Percentiles rank a stretch among this genome's conserved stretches.
Conservation (phyloP, 2,113 vertebrate genomes). For the Eublepharis macularius region DNA sequence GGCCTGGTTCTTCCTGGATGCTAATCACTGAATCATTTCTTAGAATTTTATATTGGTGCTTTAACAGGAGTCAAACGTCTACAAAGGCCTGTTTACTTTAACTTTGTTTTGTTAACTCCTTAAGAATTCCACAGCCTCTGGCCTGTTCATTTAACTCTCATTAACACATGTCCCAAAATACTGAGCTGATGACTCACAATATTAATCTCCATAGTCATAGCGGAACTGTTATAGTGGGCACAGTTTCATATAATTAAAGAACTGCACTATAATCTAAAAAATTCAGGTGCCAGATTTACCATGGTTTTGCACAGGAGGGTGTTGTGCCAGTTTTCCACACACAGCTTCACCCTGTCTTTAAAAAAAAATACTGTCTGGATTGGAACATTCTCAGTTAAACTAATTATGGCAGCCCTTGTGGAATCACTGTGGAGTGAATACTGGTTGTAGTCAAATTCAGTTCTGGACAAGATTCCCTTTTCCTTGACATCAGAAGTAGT, state of each 20-base stretch:
- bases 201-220: not conserved
- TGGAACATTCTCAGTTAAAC: not conserved
- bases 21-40: conserved; percentile 61
- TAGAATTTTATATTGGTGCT: conserved; percentile 59
- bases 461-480: not conserved
- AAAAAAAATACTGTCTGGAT: not conserved
- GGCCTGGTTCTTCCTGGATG: conserved; percentile 65
- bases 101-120: conserved; percentile 47
- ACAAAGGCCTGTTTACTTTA: conserved; percentile 59
- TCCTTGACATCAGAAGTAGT: not conserved
- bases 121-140: conserved; percentile 55
- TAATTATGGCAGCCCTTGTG: not conserved
- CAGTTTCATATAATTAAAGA: not conserved
- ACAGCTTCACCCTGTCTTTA: not conserved
- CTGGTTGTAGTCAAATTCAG: not conserved
- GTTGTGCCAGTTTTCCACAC: no score
- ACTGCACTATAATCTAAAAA: not conserved
- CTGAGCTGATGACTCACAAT: not conserved
- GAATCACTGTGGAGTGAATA: not conserved
- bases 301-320: not conserved
- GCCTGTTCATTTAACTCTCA: conserved; percentile 42
- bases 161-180: conserved; percentile 38
- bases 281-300: not conserved
- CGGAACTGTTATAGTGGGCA: not conserved
- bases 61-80: conserved; percentile 45